Evolutionary conservation across 1,140 invertebrate genomes (phyloP).

Genomic region (Ctenoplectra terminalis): DNA sequence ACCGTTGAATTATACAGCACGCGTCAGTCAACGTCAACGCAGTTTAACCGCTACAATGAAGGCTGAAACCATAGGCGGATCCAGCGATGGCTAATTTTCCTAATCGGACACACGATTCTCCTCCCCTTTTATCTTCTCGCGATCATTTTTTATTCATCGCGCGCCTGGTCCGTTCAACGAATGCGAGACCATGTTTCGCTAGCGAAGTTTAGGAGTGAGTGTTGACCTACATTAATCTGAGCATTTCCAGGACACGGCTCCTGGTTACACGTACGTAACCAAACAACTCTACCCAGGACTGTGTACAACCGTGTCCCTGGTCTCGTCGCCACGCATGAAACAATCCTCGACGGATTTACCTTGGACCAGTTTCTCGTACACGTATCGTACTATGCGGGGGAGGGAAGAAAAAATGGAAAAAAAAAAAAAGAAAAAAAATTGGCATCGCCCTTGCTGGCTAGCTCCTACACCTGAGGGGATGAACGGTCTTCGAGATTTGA

Average conservation of each 20-base stretch:
- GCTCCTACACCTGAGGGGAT: not conserved
- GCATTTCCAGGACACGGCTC: conserved; percentile 12
- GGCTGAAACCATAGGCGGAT: not conserved
- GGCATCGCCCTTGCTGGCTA: not conserved
- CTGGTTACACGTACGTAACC: not conserved
- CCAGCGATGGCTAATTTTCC: conserved; percentile 1
- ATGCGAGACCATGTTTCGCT: conserved; percentile 9
- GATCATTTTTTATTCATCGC: not conserved
- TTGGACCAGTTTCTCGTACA: conserved; percentile 45
- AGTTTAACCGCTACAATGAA: not conserved
- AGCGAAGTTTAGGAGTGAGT: conserved; percentile 28
- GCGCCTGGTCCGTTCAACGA: not conserved
- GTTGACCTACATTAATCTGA: conserved; percentile 64
- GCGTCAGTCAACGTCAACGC: conserved; percentile 30
- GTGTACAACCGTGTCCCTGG: not conserved
- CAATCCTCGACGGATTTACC: conserved; percentile 57
- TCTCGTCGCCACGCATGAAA: conserved; percentile 35
- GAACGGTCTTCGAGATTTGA: conserved; percentile 10
- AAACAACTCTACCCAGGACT: not conserved
- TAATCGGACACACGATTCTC: not conserved
- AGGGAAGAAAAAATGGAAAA: too few species aligned
- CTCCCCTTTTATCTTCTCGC: not conserved
- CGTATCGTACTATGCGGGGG: not conserved
- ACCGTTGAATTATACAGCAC: conserved; percentile 30
- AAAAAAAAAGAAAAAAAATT: not conserved